Conservation (phyloP, 2,797 vertebrate species). For the Pseudocheirus occidentalis region DNA sequence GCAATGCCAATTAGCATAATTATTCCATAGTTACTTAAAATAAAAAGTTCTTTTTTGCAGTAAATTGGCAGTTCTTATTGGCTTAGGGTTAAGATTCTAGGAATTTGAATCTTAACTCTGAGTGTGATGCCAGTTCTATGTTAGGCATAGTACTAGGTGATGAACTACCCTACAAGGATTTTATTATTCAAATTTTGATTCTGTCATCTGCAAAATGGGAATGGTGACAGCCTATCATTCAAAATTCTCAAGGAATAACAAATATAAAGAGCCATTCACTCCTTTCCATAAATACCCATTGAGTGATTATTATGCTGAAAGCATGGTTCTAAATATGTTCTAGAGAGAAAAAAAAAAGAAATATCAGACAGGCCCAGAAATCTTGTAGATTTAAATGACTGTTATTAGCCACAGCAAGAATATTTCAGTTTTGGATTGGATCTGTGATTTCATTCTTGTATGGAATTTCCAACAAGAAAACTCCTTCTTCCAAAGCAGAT, state of each 20-base stretch:
- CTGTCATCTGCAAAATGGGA: background rate
- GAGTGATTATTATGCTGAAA: background rate
- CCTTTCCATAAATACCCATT: background rate
- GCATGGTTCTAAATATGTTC: background rate
- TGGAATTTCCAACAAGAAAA: background rate
- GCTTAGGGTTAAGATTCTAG: background rate
- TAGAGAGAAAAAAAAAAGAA: background rate
- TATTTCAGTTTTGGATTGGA: background rate
- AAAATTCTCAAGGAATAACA: background rate
- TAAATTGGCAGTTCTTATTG: background rate
- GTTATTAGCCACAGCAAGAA: background rate
- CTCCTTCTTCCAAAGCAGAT: background rate
- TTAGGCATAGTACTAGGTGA: background rate
- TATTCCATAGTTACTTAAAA: conserved; percentile 28
- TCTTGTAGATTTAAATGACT: too few relatives aligned
- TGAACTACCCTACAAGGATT: background rate
- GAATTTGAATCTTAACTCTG: background rate
- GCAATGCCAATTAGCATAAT: background rate
- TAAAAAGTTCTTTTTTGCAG: conserved; percentile 5
- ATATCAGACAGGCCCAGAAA: background rate
- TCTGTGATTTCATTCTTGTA: background rate
- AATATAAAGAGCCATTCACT: background rate
- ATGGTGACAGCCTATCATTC: background rate
- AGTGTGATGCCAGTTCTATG: background rate
- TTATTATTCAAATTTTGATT: background rate